phyloP scores from a whole-genome alignment of 1,140 invertebrate genomes.

The Drosophila dunni region DNA sequence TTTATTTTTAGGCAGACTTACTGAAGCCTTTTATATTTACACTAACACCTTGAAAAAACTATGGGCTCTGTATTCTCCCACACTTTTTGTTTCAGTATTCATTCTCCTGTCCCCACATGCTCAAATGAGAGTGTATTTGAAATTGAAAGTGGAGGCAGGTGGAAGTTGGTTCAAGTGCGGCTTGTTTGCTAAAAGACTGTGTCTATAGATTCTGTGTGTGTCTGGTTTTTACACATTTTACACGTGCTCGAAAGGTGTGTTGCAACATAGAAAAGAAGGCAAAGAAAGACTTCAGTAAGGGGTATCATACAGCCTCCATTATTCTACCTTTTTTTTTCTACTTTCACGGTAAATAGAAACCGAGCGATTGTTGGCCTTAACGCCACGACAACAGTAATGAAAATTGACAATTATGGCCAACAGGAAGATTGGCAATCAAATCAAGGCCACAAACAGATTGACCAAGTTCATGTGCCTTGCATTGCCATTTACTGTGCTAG shows the following conservation, averaged over 20 bases:
- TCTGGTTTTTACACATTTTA: not conserved
- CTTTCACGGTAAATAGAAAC: constrained; percentile 9
- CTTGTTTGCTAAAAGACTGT: not conserved
- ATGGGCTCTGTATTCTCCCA: not conserved
- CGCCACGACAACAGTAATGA: constrained; percentile 39
- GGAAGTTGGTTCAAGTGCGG: not conserved
- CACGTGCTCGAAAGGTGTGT: too few species aligned
- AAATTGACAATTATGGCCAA: constrained; percentile 49
- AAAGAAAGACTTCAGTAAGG: too few species aligned
- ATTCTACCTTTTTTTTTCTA: not conserved
- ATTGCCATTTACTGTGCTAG: not conserved
- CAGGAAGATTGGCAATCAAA: constrained; percentile 55
- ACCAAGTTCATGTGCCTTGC: not conserved
- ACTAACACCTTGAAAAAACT: constrained; percentile 11
- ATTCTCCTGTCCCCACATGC: not conserved
- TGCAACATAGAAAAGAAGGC: too few species aligned
- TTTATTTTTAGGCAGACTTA: constrained; percentile 18
- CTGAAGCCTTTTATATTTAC: constrained; percentile 44
- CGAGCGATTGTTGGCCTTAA: not conserved
- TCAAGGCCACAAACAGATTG: constrained; percentile 39
- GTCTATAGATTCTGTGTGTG: not conserved
- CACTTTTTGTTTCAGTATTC: constrained; percentile 1
- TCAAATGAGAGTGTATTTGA: not conserved
- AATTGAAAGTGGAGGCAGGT: not conserved
- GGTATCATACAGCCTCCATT: too few species aligned